These are phyloP conservation scores for Varecia variegata DNA, from an alignment of 2,797 vertebrate species.

Conservation along the genomic window DNA sequence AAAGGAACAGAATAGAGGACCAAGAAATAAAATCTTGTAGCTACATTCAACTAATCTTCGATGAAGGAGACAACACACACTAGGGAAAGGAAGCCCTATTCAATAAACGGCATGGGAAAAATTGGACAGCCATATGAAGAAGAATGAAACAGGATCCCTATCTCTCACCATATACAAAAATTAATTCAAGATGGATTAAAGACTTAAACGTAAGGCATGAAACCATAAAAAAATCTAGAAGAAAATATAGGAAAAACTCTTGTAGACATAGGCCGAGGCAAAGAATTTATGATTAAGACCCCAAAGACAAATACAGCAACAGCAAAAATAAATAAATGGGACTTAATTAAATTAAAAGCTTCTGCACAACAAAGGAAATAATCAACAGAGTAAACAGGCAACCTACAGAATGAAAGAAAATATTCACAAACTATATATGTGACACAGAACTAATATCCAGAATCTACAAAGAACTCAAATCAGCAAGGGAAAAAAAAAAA, in stretches of 20 bases:
- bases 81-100: not conserved
- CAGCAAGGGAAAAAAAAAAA: not conserved
- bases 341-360: not conserved
- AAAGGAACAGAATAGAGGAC: not conserved
- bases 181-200: not conserved
- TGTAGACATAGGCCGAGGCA: not conserved
- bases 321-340: not conserved
- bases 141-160: not conserved
- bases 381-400: not conserved
- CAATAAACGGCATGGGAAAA: not conserved
- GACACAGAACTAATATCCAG: not conserved
- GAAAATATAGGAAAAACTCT: not conserved
- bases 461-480: not conserved
- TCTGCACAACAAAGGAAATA: not conserved
- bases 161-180: not conserved
- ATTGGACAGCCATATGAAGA: not conserved
- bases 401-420: not conserved
- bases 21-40: not conserved
- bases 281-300: not conserved
- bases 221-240: not conserved
- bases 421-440: not conserved
- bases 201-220: not conserved
- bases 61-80: not conserved
- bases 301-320: not conserved
- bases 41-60: not conserved